Percentiles rank a stretch among this genome's conserved stretches.
These are phyloP conservation scores for Carassius gibelio DNA, from an alignment of 2,113 vertebrate genomes.

Conservation along the genomic window DNA sequence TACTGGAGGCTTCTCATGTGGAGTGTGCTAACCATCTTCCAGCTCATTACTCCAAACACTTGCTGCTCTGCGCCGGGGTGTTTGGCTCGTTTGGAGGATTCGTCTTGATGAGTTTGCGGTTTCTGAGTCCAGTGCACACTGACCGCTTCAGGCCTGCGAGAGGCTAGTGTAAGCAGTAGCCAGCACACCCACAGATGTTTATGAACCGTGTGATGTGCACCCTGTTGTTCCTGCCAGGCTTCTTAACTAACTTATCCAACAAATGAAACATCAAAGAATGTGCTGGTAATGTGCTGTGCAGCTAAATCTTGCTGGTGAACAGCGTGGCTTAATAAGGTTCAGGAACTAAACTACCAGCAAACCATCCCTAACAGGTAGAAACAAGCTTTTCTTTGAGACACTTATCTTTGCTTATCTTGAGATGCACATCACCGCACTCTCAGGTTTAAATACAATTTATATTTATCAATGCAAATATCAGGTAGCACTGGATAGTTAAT, in stretches of 20 bases:
- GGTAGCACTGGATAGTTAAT: too few species aligned
- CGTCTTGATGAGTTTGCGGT: conserved; percentile 2
- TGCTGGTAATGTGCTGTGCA: neutral
- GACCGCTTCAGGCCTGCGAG: conserved; percentile 4
- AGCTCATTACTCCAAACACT: conserved; percentile 40
- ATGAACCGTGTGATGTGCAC: neutral
- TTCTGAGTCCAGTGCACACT: conserved; percentile 14
- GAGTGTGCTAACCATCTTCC: conserved; percentile 7
- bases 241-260: neutral
- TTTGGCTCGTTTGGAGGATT: neutral
- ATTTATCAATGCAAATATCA: too few species aligned
- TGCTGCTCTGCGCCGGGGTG: neutral
- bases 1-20: conserved; percentile 16
- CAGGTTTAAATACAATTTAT: too few species aligned
- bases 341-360: neutral
- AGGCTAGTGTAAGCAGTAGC: neutral
- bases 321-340: neutral
- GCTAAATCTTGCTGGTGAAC: neutral
- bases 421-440: too few species aligned
- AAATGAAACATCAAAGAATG: neutral
- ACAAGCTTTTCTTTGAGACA: neutral
- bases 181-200: neutral
- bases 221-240: neutral
- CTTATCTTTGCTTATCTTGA: neutral
- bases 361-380: too few species aligned